Evolutionary conservation across 2,888 invertebrate species (phyloP).

Genomic region (Brachycybe producta): DNA sequence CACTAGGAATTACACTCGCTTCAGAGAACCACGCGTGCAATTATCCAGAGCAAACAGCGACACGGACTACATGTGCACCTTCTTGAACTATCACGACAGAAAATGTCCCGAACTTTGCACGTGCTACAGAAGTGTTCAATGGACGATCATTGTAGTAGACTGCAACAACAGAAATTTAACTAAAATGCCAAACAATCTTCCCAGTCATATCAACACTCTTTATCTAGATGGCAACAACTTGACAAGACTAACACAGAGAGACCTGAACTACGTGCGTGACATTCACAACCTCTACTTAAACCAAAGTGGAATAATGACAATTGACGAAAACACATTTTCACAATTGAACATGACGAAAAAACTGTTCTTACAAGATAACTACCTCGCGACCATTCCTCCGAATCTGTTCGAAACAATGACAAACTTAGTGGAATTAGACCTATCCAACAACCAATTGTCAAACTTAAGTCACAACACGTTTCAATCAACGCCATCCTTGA

Average conservation of each 20-base stretch:
- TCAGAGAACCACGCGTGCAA: background rate
- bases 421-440: constrained; percentile 53
- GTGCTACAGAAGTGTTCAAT: background rate
- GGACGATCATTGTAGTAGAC: background rate
- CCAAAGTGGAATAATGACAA: background rate
- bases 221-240: too few species aligned
- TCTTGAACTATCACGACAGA: background rate
- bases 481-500: constrained; percentile 21
- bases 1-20: too few species aligned
- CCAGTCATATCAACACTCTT: too few species aligned
- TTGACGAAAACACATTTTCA: background rate
- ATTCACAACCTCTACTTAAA: background rate
- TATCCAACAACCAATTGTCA: constrained; percentile 59
- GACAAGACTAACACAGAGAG: background rate
- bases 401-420: constrained; percentile 53
- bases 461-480: constrained; percentile 50
- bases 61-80: background rate
- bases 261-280: background rate
- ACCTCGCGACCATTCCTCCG: background rate
- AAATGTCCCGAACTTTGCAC: background rate
- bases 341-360: background rate
- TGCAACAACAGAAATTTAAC: background rate
- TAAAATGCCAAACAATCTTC: too few species aligned
- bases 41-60: too few species aligned
- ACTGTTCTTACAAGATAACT: background rate